Evolutionary conservation across 2,113 vertebrate species (phyloP).

Genomic region (Microtus oregoni): DNA sequence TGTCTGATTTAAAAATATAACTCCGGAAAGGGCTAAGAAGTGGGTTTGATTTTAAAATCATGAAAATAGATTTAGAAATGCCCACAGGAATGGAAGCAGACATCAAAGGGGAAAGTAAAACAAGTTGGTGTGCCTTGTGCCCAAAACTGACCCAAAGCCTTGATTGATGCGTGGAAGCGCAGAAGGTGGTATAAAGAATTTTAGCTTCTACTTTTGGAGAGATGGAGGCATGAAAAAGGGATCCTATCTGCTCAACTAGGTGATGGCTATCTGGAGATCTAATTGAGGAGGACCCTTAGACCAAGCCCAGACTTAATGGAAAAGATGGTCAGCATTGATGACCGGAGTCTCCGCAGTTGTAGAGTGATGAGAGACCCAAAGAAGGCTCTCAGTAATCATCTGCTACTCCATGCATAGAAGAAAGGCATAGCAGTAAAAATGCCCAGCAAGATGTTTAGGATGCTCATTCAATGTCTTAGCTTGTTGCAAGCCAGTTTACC

Average conservation of each 20-base stretch:
- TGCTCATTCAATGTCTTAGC: neutral
- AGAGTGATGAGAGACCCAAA: no score
- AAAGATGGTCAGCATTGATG: neutral
- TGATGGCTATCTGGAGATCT: neutral
- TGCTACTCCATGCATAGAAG: neutral
- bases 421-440: neutral
- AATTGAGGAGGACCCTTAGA: neutral
- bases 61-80: neutral
- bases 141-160: neutral
- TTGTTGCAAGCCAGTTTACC: neutral
- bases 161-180: neutral
- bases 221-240: neutral
- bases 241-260: neutral
- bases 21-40: neutral
- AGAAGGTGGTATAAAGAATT: neutral
- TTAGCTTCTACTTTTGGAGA: neutral
- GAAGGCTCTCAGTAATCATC: neutral
- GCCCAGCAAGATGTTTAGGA: neutral
- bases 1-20: neutral
- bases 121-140: neutral
- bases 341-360: neutral
- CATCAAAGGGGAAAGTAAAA: neutral
- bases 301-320: neutral
- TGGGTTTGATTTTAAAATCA: slow-evolving; percentile 42
- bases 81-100: neutral